phyloP scores from a whole-genome alignment of 2,113 vertebrate genomes.

The Irena cyanogastra region DNA sequence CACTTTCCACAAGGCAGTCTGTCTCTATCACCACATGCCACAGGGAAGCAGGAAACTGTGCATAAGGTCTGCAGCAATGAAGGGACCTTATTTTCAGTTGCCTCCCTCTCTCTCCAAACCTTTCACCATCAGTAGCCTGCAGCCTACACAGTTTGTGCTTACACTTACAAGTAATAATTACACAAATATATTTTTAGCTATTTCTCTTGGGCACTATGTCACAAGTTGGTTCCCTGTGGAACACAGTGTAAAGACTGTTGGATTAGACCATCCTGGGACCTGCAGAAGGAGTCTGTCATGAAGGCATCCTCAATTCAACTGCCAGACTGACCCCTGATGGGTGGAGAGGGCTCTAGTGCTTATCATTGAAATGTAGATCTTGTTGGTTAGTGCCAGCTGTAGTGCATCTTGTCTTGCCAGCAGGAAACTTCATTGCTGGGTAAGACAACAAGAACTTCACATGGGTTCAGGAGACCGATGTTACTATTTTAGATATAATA shows the following conservation, averaged over 20 bases:
- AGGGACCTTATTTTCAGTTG: neutral
- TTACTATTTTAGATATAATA: neutral
- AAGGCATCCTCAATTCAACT: neutral
- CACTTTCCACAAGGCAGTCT: neutral
- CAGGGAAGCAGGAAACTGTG: neutral
- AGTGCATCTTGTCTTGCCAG: neutral
- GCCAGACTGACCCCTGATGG: neutral
- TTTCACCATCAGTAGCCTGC: neutral
- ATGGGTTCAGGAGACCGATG: neutral
- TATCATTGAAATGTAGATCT: neutral
- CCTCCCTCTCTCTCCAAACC: neutral
- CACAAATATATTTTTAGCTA: conserved; percentile 4
- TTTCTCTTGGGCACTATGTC: neutral
- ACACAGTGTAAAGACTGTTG: neutral
- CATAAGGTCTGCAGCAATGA: neutral
- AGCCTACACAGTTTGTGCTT: neutral
- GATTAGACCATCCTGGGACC: neutral
- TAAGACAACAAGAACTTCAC: neutral
- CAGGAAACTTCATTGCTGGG: neutral
- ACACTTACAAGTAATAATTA: neutral
- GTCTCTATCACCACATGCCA: neutral
- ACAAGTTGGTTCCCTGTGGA: neutral
- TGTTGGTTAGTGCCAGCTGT: neutral
- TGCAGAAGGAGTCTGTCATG: neutral
- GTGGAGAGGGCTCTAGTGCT: neutral